These are phyloP conservation scores for Callinectes sapidus DNA, from an alignment of 2,888 invertebrate species.

Conservation along the genomic window DNA sequence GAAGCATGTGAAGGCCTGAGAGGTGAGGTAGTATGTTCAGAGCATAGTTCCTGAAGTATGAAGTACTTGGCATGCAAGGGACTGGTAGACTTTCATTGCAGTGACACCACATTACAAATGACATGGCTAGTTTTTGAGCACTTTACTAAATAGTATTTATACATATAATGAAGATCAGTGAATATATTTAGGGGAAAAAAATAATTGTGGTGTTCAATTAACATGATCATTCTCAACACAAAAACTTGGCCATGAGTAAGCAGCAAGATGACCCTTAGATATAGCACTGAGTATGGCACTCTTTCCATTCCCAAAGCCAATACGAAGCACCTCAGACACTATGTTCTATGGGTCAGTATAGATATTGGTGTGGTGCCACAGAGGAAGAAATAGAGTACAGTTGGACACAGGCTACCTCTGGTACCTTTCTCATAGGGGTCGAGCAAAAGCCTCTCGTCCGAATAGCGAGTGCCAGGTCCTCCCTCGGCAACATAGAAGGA, in stretches of 20 bases:
- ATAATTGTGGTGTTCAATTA: background rate
- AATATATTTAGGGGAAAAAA: background rate
- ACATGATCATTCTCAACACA: slow-evolving; percentile 38
- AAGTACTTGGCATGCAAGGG: slow-evolving; percentile 39
- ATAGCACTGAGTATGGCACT: background rate
- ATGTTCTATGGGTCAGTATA: slow-evolving; percentile 53
- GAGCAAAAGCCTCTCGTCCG: slow-evolving; percentile 70
- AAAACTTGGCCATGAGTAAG: slow-evolving; percentile 54
- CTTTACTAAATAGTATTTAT: background rate
- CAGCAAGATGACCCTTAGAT: slow-evolving; percentile 58
- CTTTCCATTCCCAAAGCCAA: slow-evolving; percentile 47
- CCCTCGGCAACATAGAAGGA: slow-evolving; percentile 70
- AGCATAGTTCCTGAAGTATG: background rate
- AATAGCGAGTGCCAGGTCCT: slow-evolving; percentile 65
- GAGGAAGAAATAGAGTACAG: slow-evolving; percentile 72
- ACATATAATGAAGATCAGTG: background rate
- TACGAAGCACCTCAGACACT: slow-evolving; percentile 27
- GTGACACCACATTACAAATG: slow-evolving; percentile 38
- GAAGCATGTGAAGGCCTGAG: slow-evolving; percentile 13
- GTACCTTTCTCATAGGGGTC: slow-evolving; percentile 71
- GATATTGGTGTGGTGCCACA: slow-evolving; percentile 51
- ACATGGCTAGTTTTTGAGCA: slow-evolving; percentile 49
- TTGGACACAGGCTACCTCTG: slow-evolving; percentile 65
- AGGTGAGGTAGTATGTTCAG: background rate
- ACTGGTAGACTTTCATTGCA: background rate